These are phyloP conservation scores for Meiosimyza decipiens DNA, from an alignment of 2,888 invertebrate genomes.

Conservation along the genomic window DNA sequence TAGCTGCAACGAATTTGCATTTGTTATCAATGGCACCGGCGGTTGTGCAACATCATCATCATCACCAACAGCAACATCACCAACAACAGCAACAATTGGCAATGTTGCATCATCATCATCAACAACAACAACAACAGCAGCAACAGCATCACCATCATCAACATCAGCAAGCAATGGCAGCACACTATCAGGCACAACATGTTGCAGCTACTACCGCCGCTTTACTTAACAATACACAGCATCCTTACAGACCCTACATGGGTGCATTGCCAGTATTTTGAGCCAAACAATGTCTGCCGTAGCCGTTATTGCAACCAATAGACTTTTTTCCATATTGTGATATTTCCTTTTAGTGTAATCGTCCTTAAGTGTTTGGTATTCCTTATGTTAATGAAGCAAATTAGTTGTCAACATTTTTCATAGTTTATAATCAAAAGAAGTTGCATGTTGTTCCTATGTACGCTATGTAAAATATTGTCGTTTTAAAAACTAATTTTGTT, in stretches of 20 bases:
- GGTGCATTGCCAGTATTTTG: slow-evolving; percentile 34
- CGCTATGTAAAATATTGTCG: slow-evolving; percentile 1
- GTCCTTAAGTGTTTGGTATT: not conserved
- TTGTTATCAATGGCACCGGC: slow-evolving; percentile 2
- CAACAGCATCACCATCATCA: slow-evolving; percentile 19
- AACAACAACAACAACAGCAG: slow-evolving; percentile 32
- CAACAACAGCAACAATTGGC: slow-evolving; percentile 3
- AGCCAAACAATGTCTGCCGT: not conserved
- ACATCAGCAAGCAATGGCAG: slow-evolving; percentile 29
- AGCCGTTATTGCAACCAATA: not conserved
- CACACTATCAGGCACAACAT: slow-evolving; percentile 29
- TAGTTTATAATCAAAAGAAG: not conserved
- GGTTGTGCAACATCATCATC: slow-evolving; percentile 9
- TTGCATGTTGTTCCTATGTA: slow-evolving; percentile 23
- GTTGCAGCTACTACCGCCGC: slow-evolving; percentile 21
- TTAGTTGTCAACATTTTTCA: not conserved
- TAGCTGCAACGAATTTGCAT: slow-evolving; percentile 23
- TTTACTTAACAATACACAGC: slow-evolving; percentile 13
- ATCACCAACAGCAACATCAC: slow-evolving; percentile 5
- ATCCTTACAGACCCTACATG: slow-evolving; percentile 25
- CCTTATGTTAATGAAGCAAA: too few relatives aligned
- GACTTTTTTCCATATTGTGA: slow-evolving; percentile 30
- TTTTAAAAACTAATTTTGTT: slow-evolving; percentile 10
- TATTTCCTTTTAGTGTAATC: slow-evolving; percentile 30
- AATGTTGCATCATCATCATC: slow-evolving; percentile 13